A percentile compares a stretch with the other conserved stretches of the same genome.
Conservation (phyloP, 2,888 invertebrate genomes). For the Hypena proboscidalis region DNA sequence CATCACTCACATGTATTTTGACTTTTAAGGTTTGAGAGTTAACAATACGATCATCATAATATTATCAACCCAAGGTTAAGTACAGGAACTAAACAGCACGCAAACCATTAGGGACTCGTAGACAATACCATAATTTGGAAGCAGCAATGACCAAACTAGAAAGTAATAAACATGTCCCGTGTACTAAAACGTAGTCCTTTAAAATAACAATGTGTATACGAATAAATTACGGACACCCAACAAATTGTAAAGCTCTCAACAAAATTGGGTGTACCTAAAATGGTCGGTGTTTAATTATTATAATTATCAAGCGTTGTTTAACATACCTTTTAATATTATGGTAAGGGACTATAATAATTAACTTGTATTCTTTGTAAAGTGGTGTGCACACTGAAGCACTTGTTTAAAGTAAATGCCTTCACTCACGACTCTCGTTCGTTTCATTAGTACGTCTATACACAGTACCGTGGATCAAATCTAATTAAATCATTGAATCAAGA, state of each 20-base stretch:
- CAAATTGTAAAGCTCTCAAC: conserved; percentile 15
- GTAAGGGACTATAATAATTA: conserved; percentile 28
- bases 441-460: conserved; percentile 3
- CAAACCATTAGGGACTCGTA: background rate
- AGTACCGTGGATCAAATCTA: conserved; percentile 7
- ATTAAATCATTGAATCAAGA: conserved; percentile 39
- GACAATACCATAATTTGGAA: background rate
- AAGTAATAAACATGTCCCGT: conserved; percentile 1
- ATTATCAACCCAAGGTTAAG: background rate
- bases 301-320: conserved; percentile 13
- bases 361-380: conserved; percentile 24
- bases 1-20: too few relatives aligned
- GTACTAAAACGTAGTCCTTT: background rate
- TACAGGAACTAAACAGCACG: background rate
- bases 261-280: conserved; percentile 19
- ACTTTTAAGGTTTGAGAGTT: too few relatives aligned
- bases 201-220: background rate
- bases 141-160: background rate
- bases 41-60: too few relatives aligned
- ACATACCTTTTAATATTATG: conserved; percentile 24
- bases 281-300: conserved; percentile 17
- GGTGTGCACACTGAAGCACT: conserved; percentile 10
- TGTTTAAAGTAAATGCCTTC: conserved; percentile 16
- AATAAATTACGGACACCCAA: conserved; percentile 15
- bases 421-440: conserved; percentile 7